Conservation (phyloP, 1,140 invertebrate species). For the Macrostomum lignano region DNA sequence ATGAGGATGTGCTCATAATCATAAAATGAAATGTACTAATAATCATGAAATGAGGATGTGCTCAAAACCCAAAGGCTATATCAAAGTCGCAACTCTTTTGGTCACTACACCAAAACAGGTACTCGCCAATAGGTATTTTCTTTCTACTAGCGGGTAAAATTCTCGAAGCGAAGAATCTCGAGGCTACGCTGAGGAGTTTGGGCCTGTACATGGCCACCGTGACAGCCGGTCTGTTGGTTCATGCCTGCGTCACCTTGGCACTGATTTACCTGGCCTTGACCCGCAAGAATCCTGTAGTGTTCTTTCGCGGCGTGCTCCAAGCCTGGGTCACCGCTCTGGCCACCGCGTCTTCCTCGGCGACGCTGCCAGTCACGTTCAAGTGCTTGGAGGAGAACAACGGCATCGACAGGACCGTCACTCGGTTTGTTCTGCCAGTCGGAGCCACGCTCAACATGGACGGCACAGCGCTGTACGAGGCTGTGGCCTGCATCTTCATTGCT, state of each 20-base stretch:
- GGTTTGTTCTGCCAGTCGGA: conserved; percentile 74
- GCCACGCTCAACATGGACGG: conserved; percentile 43
- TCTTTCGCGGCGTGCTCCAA: conserved; percentile 34
- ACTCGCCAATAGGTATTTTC: conserved; percentile 62
- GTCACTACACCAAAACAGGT: no score
- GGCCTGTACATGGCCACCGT: conserved; percentile 71
- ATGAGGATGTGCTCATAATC: no score
- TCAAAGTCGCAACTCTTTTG: no score
- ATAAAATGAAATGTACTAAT: no score
- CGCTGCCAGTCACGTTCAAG: conserved; percentile 65
- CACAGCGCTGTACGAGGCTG: conserved; percentile 44
- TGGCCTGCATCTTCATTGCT: conserved; percentile 41
- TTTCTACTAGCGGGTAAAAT: conserved; percentile 65
- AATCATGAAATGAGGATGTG: no score
- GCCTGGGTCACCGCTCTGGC: conserved; percentile 36
- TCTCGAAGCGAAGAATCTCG: conserved; percentile 52
- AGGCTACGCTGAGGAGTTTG: conserved; percentile 47
- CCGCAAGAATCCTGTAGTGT: conserved; percentile 32
- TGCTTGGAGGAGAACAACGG: conserved; percentile 66
- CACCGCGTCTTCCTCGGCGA: conserved; percentile 42
- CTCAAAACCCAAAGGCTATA: no score
- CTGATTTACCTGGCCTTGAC: conserved; percentile 33
- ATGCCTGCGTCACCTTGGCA: conserved; percentile 59
- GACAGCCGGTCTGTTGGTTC: conserved; percentile 51
- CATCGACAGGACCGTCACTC: conserved; percentile 57